Evolutionary conservation across 2,113 vertebrate genomes (phyloP), one percentile per base, ranked within the genome.

Genomic region (Triplophysa siluroides): DNA sequence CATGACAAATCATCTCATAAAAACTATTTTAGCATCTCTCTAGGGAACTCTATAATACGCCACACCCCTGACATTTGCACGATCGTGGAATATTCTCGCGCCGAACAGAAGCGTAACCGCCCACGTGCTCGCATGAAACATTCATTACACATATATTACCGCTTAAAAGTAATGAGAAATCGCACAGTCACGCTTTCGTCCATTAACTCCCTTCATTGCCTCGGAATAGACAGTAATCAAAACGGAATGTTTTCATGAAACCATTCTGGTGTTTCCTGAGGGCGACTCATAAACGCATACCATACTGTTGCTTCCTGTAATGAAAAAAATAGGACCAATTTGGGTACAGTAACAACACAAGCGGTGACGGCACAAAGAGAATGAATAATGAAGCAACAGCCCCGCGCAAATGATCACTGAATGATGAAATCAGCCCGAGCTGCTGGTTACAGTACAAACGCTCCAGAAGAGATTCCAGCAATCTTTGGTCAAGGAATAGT

Each of bases 401-500:
- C 50, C 70, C 29, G 78, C 33, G 72, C 58, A 41, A 24, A 60
- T 41, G 67, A 63, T 54, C 10, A 14, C 69, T 24, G 23, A 18
- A 45, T 11, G 52, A 65, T 45, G 4, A 43, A 67, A 60, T 73
- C 52, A 68, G 50, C 41, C 18, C 24, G 14, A 76, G 63, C 29
- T 11, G 26, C n/a, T 24, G 3, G 14, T 67, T 80, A 45, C 69
- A 66, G 71, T 61, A 64, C 72, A 52, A 81, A 21, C 18, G 54
- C 64, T 76, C 41, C 56, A 69, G 52, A 19, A 23, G 38, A 33
- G 24, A 52, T 50, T 58, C 54, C 54, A 58, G 54, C 54, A 58
- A 76, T 81, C 79, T 81, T 81, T 81, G 79, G 79, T 81, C 72
- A 52, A 58, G 50, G 33, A 67, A 45, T 43, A 43, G 2, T 45